Conservation (phyloP, 1,140 invertebrate genomes). For the Teleopsis dalmanni region DNA sequence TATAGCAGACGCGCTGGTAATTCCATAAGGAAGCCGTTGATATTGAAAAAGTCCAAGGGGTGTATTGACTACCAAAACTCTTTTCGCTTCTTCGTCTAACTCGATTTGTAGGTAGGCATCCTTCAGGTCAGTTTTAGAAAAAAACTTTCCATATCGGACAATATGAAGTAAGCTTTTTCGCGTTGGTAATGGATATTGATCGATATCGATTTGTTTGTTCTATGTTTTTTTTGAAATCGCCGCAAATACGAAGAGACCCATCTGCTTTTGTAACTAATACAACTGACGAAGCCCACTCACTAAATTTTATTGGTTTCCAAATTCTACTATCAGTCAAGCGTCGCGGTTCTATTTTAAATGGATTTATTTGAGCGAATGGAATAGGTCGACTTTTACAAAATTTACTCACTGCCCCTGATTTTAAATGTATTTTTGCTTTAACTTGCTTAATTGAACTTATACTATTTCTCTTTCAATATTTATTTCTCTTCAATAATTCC, state of each 20-base stretch:
- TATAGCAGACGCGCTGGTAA: slow-evolving; percentile 29
- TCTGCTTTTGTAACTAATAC: slow-evolving; percentile 46
- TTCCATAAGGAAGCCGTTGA: slow-evolving; percentile 43
- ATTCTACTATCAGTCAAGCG: slow-evolving; percentile 15
- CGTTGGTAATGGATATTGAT: slow-evolving; percentile 33
- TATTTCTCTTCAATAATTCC: too few relatives aligned
- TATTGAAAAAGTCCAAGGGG: slow-evolving; percentile 39
- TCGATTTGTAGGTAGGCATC: slow-evolving; percentile 26
- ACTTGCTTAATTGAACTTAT: slow-evolving; percentile 6
- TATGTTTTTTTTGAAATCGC: slow-evolving; percentile 34
- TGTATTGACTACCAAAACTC: slow-evolving; percentile 19
- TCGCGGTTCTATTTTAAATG: slow-evolving; percentile 22
- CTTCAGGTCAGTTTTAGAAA: slow-evolving; percentile 24
- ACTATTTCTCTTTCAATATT: too few relatives aligned
- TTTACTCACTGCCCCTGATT: background rate
- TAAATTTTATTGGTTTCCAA: slow-evolving; percentile 21
- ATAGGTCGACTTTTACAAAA: slow-evolving; percentile 8
- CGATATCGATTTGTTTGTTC: slow-evolving; percentile 30
- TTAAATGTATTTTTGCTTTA: slow-evolving; percentile 7
- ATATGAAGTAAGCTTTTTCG: slow-evolving; percentile 32
- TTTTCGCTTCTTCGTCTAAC: too few relatives aligned
- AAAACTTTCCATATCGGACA: slow-evolving; percentile 31
- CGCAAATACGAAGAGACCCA: slow-evolving; percentile 41
- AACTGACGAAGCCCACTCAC: slow-evolving; percentile 35
- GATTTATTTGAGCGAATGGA: slow-evolving; percentile 24